Percentiles rank a stretch among this genome's conserved stretches.
phyloP scores from a whole-genome alignment of 2,888 invertebrate genomes.

The Tetropium fuscum region DNA sequence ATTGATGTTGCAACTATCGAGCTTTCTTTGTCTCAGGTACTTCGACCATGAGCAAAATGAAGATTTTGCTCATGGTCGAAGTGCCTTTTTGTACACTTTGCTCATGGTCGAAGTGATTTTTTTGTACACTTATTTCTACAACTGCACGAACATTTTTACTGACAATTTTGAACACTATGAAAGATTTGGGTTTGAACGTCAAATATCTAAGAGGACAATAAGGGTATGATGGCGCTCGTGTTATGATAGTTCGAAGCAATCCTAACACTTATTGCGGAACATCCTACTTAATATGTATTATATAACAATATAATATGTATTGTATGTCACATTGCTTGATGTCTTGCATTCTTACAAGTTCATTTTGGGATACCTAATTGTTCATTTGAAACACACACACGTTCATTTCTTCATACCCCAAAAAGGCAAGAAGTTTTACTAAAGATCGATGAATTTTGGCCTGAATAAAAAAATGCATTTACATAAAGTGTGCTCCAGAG shows the following conservation, averaged over 20 bases:
- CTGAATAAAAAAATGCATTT: background rate
- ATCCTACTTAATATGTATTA: background rate
- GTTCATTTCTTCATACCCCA: background rate
- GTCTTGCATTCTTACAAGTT: background rate
- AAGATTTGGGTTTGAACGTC: background rate
- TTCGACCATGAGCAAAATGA: background rate
- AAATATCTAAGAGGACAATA: background rate
- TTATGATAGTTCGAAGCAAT: background rate
- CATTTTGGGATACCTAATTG: constrained; percentile 3
- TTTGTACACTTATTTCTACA: constrained; percentile 1
- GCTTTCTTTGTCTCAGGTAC: constrained; percentile 5
- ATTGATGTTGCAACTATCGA: constrained; percentile 1
- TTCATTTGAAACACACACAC: background rate
- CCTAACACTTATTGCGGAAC: background rate
- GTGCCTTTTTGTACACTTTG: too few relatives aligned
- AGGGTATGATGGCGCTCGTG: background rate
- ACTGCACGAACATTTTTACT: background rate
- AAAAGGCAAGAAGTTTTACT: background rate
- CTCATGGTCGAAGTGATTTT: background rate
- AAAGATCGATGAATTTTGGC: background rate
- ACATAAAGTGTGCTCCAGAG: background rate
- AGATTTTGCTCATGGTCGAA: too few relatives aligned
- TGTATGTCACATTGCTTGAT: constrained; percentile 1
- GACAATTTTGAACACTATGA: background rate
- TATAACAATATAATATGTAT: background rate